Base-by-base conservation (phyloP, 2,113 vertebrate species). In the Polypterus bichir region DNA sequence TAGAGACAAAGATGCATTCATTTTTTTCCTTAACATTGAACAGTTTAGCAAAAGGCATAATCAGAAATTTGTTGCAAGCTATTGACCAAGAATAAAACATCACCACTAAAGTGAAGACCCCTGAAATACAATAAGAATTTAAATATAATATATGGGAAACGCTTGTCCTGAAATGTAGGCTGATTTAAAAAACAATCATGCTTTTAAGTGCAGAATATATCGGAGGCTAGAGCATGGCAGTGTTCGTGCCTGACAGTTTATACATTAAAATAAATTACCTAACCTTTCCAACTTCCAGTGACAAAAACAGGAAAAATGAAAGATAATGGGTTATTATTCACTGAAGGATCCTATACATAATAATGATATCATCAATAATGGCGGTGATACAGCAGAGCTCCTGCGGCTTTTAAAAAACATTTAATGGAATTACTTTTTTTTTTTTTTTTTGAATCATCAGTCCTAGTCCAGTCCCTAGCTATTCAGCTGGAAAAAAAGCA, bases 201-300 rank as follows among this genome's bases (percentile, higher is more conserved):
- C 67, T 74, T 76, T 77, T 77, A 83, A 83, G 72, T 79, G 77
- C 69, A 69, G 76, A 79, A 79, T 81, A 71, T 81, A 81, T 77
- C 49, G 74, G 71, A 75, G 78, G 72, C 73, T 68, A 73, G 76
- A 75, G 73, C 73, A 72, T 80, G 76, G 77, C 74, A 68, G 70
- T 78, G 76, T 77, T 81, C 76, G 75, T 69, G 79, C 62, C 70
- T 84, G 82, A 82, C 84, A 81, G 79, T 80, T 80, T 83, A 77
- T 79, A 79, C 79, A 86, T 86, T 83, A 80, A 79, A 86, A 86
- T 77, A 83, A 86, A 86, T 84, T 81, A 75, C 82, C 81, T 86
- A 84, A 86, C 84, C 84, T 86, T 86, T 86, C 77, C 77, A 82
- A 83, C 78, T 78, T 79, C 72, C 71, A 76, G 72, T 81, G 80